phyloP scores from a whole-genome alignment of 2,888 invertebrate genomes.

The Tanypteryx hageni region DNA sequence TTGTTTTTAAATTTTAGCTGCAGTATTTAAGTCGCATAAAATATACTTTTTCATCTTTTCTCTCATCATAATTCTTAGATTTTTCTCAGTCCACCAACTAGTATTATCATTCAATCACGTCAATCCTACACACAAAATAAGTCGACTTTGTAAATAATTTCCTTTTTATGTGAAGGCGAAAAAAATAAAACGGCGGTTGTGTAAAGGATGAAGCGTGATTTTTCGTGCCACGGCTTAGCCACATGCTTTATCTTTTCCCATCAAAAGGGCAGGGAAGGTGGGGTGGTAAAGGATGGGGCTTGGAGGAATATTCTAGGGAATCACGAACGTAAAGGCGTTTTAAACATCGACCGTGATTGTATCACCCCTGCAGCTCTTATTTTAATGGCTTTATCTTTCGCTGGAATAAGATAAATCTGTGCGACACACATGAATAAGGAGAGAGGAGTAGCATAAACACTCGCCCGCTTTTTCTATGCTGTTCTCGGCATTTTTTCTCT shows the following conservation, averaged over 20 bases:
- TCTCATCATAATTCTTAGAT: too few species aligned
- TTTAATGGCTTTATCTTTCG: not conserved
- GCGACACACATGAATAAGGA: too few species aligned
- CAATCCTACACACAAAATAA: too few species aligned
- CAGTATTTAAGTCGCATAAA: too few species aligned
- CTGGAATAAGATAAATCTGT: not conserved
- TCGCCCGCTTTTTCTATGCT: not conserved
- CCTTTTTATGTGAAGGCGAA: too few species aligned
- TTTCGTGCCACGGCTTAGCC: slow-evolving; percentile 27
- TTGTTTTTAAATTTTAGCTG: too few species aligned
- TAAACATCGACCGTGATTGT: not conserved
- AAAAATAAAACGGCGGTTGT: too few species aligned
- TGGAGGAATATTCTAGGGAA: not conserved
- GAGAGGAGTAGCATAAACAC: not conserved
- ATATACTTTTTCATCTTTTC: too few species aligned
- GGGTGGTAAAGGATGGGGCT: not conserved
- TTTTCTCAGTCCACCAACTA: too few species aligned
- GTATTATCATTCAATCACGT: too few species aligned
- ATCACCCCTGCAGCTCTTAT: not conserved
- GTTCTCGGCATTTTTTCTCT: not conserved
- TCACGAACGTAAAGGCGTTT: not conserved
- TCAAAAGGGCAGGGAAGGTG: not conserved
- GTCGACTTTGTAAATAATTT: too few species aligned
- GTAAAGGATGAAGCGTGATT: not conserved
- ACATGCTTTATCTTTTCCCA: slow-evolving; percentile 37